Base-by-base conservation (phyloP, 2,113 vertebrate species). In the Calonectris borealis region DNA sequence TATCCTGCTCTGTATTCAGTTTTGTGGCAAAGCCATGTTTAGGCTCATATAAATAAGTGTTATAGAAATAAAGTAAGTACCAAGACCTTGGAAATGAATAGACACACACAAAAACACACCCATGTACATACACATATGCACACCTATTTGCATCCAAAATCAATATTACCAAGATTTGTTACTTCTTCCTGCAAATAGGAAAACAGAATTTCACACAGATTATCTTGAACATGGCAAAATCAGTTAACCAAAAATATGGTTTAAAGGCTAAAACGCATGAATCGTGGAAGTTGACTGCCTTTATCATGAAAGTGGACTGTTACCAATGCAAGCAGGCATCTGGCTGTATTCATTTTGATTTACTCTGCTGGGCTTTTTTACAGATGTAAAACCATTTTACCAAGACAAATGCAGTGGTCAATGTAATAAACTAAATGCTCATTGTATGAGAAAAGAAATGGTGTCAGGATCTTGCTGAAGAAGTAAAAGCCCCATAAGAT, bases 361-460 rank as follows among this genome's bases (percentile, higher is more conserved):
- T 96, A 86, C 14, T 87, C 69, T 55, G 7, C 17, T 31, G 36
- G 51, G 14, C 36, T 36, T 66, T 95, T 94, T 93, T 66, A 94
- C 70, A 75, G 75, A 95, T 88, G 73, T 92, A 93, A 97, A 92
- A 22, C 15, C 77, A 36, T 89, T 96, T 96, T 94, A n/a, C 36
- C 77, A 96, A 90, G 90, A 90, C 10, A 88, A 98, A 95, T 68
- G 19, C 40, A 95, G 32, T 90, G 15, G 52, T 76, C 95, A 94
- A 94, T 92, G 46, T 31, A 93, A 91, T 88, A 95, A 95, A 97
- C 61, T 91, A 95, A 77, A 73, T 62, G 15, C 14, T 73, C 42
- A 75, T 71, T 94, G 17, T 58, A 62, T n/a, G 34, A 95, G 14
- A 83, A 93, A 60, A 94, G 14, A 75, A 94, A 81, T 32, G n/a